phyloP scores from a whole-genome alignment of 2,113 vertebrate genomes.

The Esox niger region DNA sequence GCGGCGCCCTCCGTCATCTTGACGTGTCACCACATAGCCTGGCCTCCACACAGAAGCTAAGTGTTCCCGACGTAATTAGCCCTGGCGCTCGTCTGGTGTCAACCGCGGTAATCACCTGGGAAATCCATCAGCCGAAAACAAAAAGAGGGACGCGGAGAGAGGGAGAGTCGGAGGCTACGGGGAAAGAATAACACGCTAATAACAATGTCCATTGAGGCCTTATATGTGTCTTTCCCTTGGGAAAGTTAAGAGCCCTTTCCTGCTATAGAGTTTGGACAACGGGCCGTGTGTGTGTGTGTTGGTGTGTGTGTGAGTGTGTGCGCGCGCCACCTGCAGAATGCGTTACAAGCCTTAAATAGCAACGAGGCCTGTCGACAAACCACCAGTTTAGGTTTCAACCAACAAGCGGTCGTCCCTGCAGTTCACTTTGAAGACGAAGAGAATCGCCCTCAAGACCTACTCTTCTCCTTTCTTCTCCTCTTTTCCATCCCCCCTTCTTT shows the following conservation, averaged over 20 bases:
- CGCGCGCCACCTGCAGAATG: conserved; percentile 31
- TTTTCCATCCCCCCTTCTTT: neutral
- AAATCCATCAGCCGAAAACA: conserved; percentile 29
- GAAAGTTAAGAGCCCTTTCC: conserved; percentile 57
- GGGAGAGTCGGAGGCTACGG: conserved; percentile 23
- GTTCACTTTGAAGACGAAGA: conserved; percentile 33
- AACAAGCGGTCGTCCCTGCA: conserved; percentile 23
- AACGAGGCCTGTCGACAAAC: neutral
- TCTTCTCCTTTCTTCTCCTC: neutral
- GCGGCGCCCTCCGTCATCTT: too few species aligned
- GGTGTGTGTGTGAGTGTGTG: conserved; percentile 6
- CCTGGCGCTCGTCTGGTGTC: conserved; percentile 20
- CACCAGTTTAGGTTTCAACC: conserved; percentile 34
- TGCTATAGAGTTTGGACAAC: conserved; percentile 40
- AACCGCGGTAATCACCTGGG: conserved; percentile 50
- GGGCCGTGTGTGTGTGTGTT: conserved; percentile 12
- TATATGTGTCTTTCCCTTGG: conserved; percentile 47
- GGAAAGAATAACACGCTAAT: conserved; percentile 50
- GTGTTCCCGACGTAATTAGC: conserved; percentile 49
- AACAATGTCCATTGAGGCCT: conserved; percentile 61
- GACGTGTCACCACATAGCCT: neutral
- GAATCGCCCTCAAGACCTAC: neutral
- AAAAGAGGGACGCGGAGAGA: conserved; percentile 1
- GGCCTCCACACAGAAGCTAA: conserved; percentile 45
- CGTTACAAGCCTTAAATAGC: conserved; percentile 22